Evolutionary conservation across 1,140 invertebrate species (phyloP).

Genomic region (Solenopsis invicta): DNA sequence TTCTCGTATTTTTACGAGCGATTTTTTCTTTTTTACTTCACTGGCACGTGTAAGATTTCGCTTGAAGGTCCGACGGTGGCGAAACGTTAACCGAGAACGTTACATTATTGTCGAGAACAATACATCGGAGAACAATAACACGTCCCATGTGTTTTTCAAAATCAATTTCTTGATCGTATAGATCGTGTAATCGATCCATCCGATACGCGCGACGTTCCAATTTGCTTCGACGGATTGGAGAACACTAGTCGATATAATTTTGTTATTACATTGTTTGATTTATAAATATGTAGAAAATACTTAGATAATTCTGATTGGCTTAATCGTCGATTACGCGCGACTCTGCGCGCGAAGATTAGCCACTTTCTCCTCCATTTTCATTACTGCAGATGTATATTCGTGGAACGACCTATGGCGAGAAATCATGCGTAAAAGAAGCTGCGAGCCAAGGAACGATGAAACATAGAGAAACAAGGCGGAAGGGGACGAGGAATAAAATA

Average conservation of each 20-base stretch:
- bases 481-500: not conserved
- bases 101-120: not conserved
- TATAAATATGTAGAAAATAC: constrained; percentile 1
- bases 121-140: not conserved
- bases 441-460: constrained; percentile 32
- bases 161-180: not conserved
- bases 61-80: not conserved
- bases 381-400: not conserved
- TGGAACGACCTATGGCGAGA: not conserved
- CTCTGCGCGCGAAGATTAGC: not conserved
- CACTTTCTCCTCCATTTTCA: constrained; percentile 23
- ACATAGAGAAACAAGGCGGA: not conserved
- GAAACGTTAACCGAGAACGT: constrained; percentile 10
- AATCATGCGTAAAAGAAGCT: not conserved
- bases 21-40: not conserved
- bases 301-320: not conserved
- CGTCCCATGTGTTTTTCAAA: not conserved
- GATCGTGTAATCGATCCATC: not conserved
- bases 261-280: not conserved
- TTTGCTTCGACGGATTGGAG: not conserved
- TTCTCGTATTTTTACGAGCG: not conserved
- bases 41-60: not conserved
- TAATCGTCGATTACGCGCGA: constrained; percentile 2
- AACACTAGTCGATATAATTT: not conserved
- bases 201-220: not conserved